These are phyloP conservation scores for Dicrurus megarhynchus DNA, from an alignment of 2,113 vertebrate species.

Conservation along the genomic window DNA sequence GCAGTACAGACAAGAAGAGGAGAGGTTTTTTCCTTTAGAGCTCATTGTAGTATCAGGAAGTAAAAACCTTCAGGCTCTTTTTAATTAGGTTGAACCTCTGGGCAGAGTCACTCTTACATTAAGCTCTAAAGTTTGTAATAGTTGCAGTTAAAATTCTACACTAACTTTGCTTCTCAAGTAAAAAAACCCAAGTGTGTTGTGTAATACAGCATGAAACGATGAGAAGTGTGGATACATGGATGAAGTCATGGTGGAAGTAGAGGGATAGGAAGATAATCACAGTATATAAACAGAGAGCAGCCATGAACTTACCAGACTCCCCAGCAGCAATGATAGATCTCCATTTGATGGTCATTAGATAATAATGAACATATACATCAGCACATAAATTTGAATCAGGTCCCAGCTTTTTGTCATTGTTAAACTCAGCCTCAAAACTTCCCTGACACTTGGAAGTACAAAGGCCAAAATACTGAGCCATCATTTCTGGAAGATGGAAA, in stretches of 20 bases:
- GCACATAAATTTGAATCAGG: background rate
- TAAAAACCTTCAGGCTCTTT: background rate
- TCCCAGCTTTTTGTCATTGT: background rate
- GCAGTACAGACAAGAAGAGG: background rate
- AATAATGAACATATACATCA: background rate
- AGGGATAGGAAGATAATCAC: background rate
- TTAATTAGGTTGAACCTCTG: constrained; percentile 21
- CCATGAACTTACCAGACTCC: background rate
- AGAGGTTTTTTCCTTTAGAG: background rate
- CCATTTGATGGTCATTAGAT: background rate
- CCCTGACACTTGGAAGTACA: background rate
- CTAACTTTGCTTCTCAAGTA: background rate
- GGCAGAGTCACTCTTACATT: background rate
- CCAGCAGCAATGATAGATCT: background rate
- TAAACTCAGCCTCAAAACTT: background rate
- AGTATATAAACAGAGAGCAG: background rate
- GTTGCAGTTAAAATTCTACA: background rate
- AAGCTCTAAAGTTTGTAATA: background rate
- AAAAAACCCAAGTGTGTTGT: background rate
- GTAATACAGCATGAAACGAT: background rate
- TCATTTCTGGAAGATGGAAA: background rate
- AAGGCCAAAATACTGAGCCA: background rate
- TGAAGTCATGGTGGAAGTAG: background rate
- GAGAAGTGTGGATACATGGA: background rate
- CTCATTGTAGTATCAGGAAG: background rate